These are phyloP conservation scores for Acanthisitta chloris DNA, from an alignment of 2,113 vertebrate genomes.

Conservation along the genomic window DNA sequence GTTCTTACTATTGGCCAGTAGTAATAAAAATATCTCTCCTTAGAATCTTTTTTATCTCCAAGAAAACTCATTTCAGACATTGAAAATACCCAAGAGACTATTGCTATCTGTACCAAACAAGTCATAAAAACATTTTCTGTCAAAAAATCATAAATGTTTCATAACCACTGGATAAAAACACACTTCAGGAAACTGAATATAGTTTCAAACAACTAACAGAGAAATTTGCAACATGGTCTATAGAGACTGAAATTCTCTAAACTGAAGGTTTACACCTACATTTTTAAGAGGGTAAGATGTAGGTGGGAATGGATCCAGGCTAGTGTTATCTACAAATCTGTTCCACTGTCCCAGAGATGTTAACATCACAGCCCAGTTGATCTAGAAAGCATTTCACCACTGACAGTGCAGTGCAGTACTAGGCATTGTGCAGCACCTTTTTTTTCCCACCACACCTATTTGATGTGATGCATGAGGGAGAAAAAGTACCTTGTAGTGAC, in stretches of 20 bases:
- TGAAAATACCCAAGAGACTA: neutral
- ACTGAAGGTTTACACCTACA: neutral
- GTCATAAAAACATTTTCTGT: neutral
- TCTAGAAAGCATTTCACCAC: neutral
- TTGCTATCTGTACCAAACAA: neutral
- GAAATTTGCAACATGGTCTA: neutral
- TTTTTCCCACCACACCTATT: neutral
- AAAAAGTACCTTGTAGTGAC: neutral
- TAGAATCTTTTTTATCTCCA: neutral
- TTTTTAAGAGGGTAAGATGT: neutral
- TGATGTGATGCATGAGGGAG: neutral
- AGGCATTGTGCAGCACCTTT: rapidly evolving
- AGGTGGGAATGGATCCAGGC: neutral
- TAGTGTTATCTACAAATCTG: neutral
- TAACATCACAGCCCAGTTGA: no score
- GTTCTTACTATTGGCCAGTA: neutral
- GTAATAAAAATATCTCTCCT: neutral
- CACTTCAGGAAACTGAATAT: neutral
- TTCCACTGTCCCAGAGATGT: neutral
- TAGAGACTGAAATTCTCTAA: neutral
- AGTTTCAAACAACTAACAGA: neutral
- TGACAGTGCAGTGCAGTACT: neutral
- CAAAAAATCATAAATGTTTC: neutral
- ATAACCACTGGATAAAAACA: neutral
- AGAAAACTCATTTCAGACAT: neutral